These are phyloP conservation scores for Limanda limanda DNA, from an alignment of 2,113 vertebrate species.

Conservation along the genomic window DNA sequence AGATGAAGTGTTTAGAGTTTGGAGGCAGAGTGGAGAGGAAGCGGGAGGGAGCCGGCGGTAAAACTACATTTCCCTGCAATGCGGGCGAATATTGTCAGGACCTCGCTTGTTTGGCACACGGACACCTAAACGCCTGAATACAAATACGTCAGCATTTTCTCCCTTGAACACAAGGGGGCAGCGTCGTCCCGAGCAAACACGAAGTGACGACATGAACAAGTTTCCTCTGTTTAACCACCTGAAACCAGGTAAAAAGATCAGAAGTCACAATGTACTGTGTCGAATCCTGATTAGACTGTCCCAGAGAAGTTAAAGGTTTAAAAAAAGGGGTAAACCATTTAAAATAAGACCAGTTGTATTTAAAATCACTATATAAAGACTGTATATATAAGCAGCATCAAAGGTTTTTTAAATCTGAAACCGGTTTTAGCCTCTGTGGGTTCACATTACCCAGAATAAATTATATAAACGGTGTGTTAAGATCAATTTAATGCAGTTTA, in stretches of 20 bases:
- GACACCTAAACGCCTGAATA: conserved; percentile 61
- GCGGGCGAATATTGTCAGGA: rapidly evolving
- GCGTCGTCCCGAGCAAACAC: neutral
- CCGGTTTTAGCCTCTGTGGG: neutral
- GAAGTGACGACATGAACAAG: neutral
- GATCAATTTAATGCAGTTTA: neutral
- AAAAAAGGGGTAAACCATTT: neutral
- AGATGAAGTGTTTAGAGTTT: conserved; percentile 62
- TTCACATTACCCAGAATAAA: neutral
- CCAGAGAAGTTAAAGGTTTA: neutral
- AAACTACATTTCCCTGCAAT: conserved; percentile 64
- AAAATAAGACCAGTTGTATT: neutral
- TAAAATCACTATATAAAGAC: neutral
- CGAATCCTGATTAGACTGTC: neutral
- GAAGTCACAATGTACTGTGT: neutral
- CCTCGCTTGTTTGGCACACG: conserved; percentile 45
- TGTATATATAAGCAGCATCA: too few species aligned
- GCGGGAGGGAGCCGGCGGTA: rapidly evolving
- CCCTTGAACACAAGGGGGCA: conserved; percentile 65
- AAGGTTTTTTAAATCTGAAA: neutral
- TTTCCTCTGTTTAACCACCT: neutral
- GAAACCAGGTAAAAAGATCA: neutral
- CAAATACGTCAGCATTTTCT: conserved; percentile 9
- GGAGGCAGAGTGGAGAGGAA: rapidly evolving
- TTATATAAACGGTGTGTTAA: neutral